A percentile compares a stretch with the other conserved stretches of the same genome.
Conservation (phyloP, 2,113 vertebrate species). For the Hassar affinis region DNA sequence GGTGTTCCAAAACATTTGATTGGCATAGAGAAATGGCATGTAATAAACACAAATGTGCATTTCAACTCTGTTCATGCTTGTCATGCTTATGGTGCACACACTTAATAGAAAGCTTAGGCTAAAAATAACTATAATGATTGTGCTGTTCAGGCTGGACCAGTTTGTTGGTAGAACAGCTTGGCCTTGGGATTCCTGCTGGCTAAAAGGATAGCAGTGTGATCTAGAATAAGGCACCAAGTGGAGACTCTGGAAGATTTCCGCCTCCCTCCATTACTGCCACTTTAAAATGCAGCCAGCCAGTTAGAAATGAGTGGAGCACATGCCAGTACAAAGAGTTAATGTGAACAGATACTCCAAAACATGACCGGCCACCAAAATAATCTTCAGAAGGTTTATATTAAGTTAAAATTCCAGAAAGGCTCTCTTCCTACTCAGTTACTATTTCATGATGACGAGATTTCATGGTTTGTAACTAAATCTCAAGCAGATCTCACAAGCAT, state of each 20-base stretch:
- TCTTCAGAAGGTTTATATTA: background rate
- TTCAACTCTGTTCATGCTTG: slow-evolving; percentile 10
- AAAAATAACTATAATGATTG: slow-evolving; percentile 38
- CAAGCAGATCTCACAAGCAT: slow-evolving; percentile 18
- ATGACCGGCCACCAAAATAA: background rate
- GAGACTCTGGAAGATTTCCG: slow-evolving; percentile 24
- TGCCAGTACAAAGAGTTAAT: background rate
- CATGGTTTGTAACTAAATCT: slow-evolving; percentile 13
- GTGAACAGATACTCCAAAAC: background rate
- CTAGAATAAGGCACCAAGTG: slow-evolving; percentile 17
- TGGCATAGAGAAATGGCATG: background rate
- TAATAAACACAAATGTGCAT: slow-evolving; percentile 9
- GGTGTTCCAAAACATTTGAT: background rate
- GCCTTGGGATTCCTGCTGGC: slow-evolving; percentile 36
- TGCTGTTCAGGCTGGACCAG: slow-evolving; percentile 17
- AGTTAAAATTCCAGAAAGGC: background rate
- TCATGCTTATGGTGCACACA: background rate
- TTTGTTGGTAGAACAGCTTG: slow-evolving; percentile 44
- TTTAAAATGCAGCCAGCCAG: slow-evolving; percentile 30
- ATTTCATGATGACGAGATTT: background rate
- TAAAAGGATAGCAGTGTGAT: slow-evolving; percentile 14
- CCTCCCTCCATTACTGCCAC: background rate
- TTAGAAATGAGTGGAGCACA: background rate
- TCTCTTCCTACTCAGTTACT: background rate
- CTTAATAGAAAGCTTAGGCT: background rate